phyloP scores from a whole-genome alignment of 2,113 vertebrate species.

The Deroptyus accipitrinus region DNA sequence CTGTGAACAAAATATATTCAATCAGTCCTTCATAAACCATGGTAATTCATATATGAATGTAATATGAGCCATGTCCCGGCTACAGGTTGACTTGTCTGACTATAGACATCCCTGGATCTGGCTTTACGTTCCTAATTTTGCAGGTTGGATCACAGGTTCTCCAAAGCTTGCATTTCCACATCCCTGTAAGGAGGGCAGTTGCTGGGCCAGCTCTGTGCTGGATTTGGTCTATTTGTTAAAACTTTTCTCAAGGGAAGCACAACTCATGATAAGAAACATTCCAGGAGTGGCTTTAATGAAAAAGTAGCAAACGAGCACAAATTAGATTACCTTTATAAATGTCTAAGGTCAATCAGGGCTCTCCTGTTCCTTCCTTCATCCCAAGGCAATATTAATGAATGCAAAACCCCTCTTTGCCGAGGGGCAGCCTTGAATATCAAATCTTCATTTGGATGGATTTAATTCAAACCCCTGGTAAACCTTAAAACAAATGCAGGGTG shows the following conservation, averaged over 20 bases:
- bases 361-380: slow-evolving; percentile 53
- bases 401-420: slow-evolving; percentile 34
- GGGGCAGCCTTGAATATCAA: slow-evolving; percentile 51
- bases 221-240: slow-evolving; percentile 51
- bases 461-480: slow-evolving; percentile 32
- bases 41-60: too few species aligned
- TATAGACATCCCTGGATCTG: neutral
- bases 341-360: slow-evolving; percentile 57
- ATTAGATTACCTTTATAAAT: slow-evolving; percentile 69
- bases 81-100: neutral
- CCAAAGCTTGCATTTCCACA: neutral
- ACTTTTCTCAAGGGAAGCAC: slow-evolving; percentile 45
- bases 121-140: neutral
- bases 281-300: slow-evolving; percentile 64
- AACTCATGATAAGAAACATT: slow-evolving; percentile 54
- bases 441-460: slow-evolving; percentile 28
- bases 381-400: slow-evolving; percentile 65
- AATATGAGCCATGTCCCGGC: neutral
- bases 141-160: neutral
- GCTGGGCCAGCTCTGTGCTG: neutral
- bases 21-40: neutral
- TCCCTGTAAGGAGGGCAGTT: neutral
- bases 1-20: rapidly evolving
- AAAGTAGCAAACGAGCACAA: slow-evolving; percentile 66
- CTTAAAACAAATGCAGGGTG: neutral